Percentiles rank a stretch among this genome's conserved stretches.
Evolutionary conservation across 2,113 vertebrate genomes (phyloP).

Genomic region (Platycercus adscitus): DNA sequence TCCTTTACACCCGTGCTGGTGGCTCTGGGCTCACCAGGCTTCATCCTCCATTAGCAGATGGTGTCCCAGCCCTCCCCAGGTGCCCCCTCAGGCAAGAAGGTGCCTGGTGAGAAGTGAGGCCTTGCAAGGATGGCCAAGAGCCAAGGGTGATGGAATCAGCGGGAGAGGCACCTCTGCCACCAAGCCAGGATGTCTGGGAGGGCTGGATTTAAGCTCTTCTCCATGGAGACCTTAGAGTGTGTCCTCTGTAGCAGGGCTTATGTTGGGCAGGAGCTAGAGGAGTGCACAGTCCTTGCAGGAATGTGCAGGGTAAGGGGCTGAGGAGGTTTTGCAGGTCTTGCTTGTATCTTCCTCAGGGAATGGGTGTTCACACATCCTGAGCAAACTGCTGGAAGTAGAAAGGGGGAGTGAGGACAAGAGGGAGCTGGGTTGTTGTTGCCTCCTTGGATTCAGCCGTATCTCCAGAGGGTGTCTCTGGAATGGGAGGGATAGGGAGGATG

Average conservation of each 20-base stretch:
- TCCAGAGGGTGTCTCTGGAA: background rate
- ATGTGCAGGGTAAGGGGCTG: background rate
- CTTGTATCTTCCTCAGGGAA: background rate
- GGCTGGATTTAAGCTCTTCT: background rate
- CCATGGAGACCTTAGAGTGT: background rate
- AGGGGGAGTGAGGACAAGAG: background rate
- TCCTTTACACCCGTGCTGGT: background rate
- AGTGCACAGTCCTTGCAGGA: no score
- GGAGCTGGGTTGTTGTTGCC: background rate
- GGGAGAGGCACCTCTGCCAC: background rate
- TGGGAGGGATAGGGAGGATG: background rate
- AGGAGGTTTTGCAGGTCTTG: background rate
- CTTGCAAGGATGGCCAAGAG: background rate
- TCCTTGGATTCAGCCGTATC: background rate
- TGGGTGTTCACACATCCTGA: background rate
- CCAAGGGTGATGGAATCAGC: background rate
- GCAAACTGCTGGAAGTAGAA: background rate
- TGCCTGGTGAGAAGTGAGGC: background rate
- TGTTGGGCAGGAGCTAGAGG: background rate
- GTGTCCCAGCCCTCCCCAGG: background rate
- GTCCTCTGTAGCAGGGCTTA: background rate
- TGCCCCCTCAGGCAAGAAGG: background rate
- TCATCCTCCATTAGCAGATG: background rate
- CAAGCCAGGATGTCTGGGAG: background rate
- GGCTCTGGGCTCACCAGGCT: background rate